Percentiles rank a stretch among this genome's conserved stretches.
These are phyloP conservation scores for Eubucco bourcierii DNA, from an alignment of 2,113 vertebrate genomes.

Conservation along the genomic window DNA sequence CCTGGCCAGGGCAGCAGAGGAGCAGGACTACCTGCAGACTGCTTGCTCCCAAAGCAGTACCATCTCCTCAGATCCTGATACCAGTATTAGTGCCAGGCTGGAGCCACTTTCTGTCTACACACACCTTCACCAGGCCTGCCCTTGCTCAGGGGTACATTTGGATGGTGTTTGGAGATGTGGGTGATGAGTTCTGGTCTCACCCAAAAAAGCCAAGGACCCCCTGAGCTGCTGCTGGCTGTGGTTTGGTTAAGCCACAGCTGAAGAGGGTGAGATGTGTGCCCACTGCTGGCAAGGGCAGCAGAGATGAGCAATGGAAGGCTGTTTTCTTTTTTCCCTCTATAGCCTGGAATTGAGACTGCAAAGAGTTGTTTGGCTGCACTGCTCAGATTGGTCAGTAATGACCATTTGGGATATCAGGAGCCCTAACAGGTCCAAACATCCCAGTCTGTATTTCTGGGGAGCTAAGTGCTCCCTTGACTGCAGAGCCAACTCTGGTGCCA, in stretches of 20 bases:
- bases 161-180: rapidly evolving
- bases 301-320: not conserved
- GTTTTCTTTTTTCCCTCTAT: too few species aligned
- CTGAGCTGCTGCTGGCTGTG: rapidly evolving
- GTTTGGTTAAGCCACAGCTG: not conserved
- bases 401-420: not conserved
- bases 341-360: too few species aligned
- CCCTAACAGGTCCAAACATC: not conserved
- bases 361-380: not conserved
- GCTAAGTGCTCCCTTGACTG: not conserved
- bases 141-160: not conserved
- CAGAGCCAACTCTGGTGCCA: not conserved
- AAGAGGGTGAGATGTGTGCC: not conserved
- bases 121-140: rapidly evolving
- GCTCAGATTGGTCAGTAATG: not conserved
- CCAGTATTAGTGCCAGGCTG: too few species aligned
- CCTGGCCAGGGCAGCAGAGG: rapidly evolving
- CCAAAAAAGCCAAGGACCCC: rapidly evolving
- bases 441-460: not conserved
- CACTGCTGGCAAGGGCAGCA: not conserved
- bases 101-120: not conserved
- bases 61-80: not conserved
- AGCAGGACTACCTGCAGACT: not conserved
- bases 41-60: not conserved
- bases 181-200: not conserved